Percentiles rank a stretch among this genome's conserved stretches.
These are phyloP conservation scores for Tanaodytes sp. DNA, from an alignment of 2,888 invertebrate genomes.

Conservation along the genomic window DNA sequence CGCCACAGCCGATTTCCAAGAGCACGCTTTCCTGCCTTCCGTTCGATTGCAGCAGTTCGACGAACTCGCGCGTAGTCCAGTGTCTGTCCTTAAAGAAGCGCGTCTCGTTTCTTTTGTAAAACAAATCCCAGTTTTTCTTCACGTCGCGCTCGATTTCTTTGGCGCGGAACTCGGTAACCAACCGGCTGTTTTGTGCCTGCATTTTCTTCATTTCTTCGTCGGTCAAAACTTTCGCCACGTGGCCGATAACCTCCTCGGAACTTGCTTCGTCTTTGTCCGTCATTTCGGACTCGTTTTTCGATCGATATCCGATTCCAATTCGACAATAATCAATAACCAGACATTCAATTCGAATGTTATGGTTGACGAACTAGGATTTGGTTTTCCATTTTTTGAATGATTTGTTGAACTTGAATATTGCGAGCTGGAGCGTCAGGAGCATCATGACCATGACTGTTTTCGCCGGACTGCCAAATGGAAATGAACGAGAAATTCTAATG, in stretches of 20 bases:
- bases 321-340: too few relatives aligned
- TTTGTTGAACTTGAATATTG: too few relatives aligned
- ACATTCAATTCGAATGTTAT: too few relatives aligned
- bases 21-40: slow-evolving; percentile 73
- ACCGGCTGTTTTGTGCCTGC: slow-evolving; percentile 79
- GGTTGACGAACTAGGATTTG: too few relatives aligned
- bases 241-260: slow-evolving; percentile 54
- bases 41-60: slow-evolving; percentile 80
- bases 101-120: slow-evolving; percentile 95
- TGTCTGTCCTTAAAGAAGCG: slow-evolving; percentile 96
- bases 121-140: slow-evolving; percentile 94
- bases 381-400: too few relatives aligned
- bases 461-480: slow-evolving; percentile 31
- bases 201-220: slow-evolving; percentile 78
- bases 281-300: too few relatives aligned
- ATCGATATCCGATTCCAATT: too few relatives aligned
- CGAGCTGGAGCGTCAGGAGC: too few relatives aligned
- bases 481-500: slow-evolving; percentile 34
- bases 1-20: slow-evolving; percentile 94
- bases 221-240: slow-evolving; percentile 75
- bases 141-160: slow-evolving; percentile 86
- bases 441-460: too few relatives aligned
- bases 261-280: slow-evolving; percentile 52
- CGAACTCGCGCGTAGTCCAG: slow-evolving; percentile 97
- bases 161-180: slow-evolving; percentile 84